Evolutionary conservation across 2,797 vertebrate species (phyloP).

Genomic region (Jordanella pulchra): DNA sequence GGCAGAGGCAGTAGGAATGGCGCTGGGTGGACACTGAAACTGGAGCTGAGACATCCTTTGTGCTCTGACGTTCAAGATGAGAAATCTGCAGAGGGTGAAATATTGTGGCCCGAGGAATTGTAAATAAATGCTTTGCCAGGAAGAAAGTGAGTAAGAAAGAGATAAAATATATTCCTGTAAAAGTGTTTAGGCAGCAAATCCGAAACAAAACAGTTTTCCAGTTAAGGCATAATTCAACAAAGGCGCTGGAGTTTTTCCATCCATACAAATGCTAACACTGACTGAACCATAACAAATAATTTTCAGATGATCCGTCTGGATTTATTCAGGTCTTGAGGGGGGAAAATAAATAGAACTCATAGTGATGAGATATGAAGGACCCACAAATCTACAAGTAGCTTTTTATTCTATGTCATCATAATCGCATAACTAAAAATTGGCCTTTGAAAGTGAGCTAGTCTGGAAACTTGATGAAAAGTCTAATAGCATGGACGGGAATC

Average conservation of each 20-base stretch:
- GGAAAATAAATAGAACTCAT: too few species aligned
- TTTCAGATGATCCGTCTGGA: background rate
- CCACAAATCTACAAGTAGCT: too few species aligned
- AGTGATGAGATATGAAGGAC: too few species aligned
- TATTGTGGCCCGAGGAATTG: conserved; percentile 64
- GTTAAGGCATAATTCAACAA: background rate
- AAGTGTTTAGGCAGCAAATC: background rate
- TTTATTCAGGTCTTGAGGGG: background rate
- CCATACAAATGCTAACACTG: background rate
- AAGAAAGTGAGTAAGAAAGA: conserved; percentile 23
- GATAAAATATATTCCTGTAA: background rate
- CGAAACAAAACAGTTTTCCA: background rate
- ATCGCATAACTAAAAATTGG: too few species aligned
- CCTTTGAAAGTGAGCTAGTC: background rate
- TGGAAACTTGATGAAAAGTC: background rate
- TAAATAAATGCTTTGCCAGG: conserved; percentile 82
- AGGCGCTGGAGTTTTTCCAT: too few species aligned
- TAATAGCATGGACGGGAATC: background rate
- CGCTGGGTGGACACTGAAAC: conserved; percentile 87
- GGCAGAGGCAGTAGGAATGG: conserved; percentile 79
- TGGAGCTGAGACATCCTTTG: conserved; percentile 94
- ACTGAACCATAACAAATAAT: background rate
- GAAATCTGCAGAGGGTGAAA: conserved; percentile 56
- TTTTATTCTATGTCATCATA: too few species aligned
- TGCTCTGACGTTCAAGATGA: conserved; percentile 63